Percentiles rank a stretch among this genome's conserved stretches.
These are phyloP conservation scores for Threskiornis aethiopicus DNA, from an alignment of 2,797 vertebrate species.

Conservation along the genomic window DNA sequence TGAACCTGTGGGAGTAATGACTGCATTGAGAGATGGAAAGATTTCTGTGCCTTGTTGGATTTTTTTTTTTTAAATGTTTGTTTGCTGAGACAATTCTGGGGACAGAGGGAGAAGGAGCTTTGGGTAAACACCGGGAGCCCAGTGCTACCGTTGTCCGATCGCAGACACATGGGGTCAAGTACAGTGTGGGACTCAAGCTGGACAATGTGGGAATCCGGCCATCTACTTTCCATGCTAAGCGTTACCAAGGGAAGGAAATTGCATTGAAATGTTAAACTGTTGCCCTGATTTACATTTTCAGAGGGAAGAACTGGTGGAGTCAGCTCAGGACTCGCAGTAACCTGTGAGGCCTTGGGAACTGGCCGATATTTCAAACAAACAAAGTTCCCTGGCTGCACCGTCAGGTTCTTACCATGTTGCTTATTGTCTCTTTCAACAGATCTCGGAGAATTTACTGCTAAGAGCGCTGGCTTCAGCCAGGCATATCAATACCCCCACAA, in stretches of 20 bases:
- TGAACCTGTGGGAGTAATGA: not conserved
- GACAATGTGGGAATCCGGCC: not conserved
- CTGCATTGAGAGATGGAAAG: not conserved
- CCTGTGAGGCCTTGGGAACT: slow-evolving; percentile 23
- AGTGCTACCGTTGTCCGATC: fast-evolving
- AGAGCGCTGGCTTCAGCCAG: not conserved
- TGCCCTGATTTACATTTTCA: slow-evolving; percentile 28
- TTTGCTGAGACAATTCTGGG: slow-evolving; percentile 45
- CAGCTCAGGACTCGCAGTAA: not conserved
- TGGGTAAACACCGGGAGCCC: slow-evolving; percentile 17
- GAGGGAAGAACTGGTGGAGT: slow-evolving; percentile 6
- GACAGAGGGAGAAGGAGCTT: not conserved
- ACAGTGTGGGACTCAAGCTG: slow-evolving; percentile 1
- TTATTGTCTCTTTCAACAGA: not conserved
- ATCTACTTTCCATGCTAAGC: slow-evolving; percentile 11
- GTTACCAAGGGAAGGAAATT: slow-evolving; percentile 1
- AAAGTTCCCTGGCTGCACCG: not conserved
- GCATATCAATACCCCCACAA: not conserved
- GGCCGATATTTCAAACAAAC: not conserved
- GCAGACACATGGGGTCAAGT: not conserved
- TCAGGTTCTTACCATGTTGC: not conserved
- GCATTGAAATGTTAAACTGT: slow-evolving; percentile 22
- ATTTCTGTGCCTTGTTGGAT: slow-evolving; percentile 4
- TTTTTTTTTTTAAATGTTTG: not conserved
- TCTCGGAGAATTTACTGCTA: not conserved